phyloP scores from a whole-genome alignment of 2,888 invertebrate species.

The Dusona sp. region DNA sequence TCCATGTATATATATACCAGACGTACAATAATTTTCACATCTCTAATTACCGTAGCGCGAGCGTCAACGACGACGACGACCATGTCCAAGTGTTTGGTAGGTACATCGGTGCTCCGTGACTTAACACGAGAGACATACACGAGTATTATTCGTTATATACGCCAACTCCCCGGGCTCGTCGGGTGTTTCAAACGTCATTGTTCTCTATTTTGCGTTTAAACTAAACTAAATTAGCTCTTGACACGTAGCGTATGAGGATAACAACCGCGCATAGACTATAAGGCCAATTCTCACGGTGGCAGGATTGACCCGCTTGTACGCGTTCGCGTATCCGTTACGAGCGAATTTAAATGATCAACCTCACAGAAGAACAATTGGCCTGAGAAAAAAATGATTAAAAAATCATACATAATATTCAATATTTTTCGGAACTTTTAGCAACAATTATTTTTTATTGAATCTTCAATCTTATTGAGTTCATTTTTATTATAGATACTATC shows the following conservation, averaged over 20 bases:
- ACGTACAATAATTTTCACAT: conserved; percentile 10
- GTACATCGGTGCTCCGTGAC: conserved; percentile 16
- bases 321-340: conserved; percentile 16
- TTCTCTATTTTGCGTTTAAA: conserved; percentile 18
- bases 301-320: conserved; percentile 16
- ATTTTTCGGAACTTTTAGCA: neutral
- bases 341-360: conserved; percentile 8
- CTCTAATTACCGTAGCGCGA: conserved; percentile 8
- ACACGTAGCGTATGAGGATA: conserved; percentile 37
- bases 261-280: conserved; percentile 8
- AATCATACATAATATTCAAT: neutral
- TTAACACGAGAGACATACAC: neutral
- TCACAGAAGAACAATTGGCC: neutral
- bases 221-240: conserved; percentile 37
- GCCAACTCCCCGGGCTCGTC: neutral
- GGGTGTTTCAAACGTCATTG: conserved; percentile 24
- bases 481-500: neutral
- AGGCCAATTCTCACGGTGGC: conserved; percentile 14
- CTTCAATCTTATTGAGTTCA: neutral
- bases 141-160: conserved; percentile 13
- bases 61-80: neutral
- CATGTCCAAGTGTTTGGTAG: conserved; percentile 15
- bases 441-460: neutral
- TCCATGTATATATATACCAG: neutral
- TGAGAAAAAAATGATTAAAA: neutral